phyloP scores from a whole-genome alignment of 2,888 invertebrate genomes.

The Eucriotettix oculatus region DNA sequence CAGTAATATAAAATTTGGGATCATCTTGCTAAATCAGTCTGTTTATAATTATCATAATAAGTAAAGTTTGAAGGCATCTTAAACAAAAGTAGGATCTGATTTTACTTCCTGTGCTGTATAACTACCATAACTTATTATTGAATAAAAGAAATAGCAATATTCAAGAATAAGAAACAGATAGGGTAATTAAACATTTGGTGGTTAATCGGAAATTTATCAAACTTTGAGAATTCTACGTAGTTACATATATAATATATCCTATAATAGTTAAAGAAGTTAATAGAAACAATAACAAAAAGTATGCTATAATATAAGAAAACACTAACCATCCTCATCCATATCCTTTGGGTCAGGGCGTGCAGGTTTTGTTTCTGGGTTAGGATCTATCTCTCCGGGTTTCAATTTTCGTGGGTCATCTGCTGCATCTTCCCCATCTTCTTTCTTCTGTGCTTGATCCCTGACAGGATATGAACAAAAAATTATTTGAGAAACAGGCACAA shows the following conservation, averaged over 20 bases:
- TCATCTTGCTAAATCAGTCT: too few relatives aligned
- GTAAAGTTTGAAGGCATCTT: too few relatives aligned
- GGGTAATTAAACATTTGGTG: neutral
- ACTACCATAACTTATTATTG: too few relatives aligned
- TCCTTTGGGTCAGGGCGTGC: slow-evolving; percentile 98
- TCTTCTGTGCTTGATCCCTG: slow-evolving; percentile 93
- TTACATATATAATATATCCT: neutral
- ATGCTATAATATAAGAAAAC: neutral
- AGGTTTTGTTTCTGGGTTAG: slow-evolving; percentile 98
- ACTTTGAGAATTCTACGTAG: neutral
- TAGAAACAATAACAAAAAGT: neutral
- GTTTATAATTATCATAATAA: too few relatives aligned
- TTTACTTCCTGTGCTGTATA: too few relatives aligned
- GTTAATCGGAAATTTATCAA: neutral
- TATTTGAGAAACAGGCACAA: too few relatives aligned
- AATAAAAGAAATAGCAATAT: neutral
- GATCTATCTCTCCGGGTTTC: slow-evolving; percentile 98
- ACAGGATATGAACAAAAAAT: too few relatives aligned
- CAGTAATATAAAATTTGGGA: neutral
- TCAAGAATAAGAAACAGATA: neutral
- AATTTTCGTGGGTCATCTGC: slow-evolving; percentile 91
- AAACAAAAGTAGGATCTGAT: too few relatives aligned
- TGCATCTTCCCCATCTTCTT: slow-evolving; percentile 84
- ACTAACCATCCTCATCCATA: slow-evolving; percentile 96
- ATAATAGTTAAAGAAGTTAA: neutral